Conservation (phyloP, 2,113 vertebrate genomes). For the Chaetodon trifascialis region DNA sequence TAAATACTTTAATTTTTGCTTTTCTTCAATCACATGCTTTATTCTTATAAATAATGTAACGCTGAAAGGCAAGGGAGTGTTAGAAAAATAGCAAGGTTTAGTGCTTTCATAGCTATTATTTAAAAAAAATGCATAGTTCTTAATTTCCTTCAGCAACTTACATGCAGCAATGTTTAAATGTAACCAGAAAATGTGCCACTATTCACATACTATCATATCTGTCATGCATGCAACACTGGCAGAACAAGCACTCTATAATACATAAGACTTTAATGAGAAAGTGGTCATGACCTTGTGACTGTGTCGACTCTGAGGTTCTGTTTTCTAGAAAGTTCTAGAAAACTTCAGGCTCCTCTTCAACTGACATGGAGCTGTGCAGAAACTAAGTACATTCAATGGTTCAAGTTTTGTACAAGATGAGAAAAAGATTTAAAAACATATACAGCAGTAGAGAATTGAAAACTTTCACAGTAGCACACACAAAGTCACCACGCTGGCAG, state of each 20-base stretch:
- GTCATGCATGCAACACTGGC: not conserved
- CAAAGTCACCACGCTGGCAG: not conserved
- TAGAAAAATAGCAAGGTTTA: not conserved
- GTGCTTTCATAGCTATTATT: not conserved
- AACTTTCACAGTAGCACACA: not conserved
- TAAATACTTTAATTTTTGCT: not conserved
- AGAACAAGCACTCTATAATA: not conserved
- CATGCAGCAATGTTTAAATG: not conserved
- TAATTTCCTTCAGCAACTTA: not conserved
- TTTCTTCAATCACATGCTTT: not conserved
- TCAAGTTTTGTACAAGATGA: not conserved
- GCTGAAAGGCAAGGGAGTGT: not conserved
- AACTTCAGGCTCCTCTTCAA: not conserved
- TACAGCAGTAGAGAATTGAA: not conserved
- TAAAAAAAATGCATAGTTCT: not conserved
- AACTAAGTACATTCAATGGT: not conserved
- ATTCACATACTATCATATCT: not conserved
- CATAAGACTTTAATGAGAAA: not conserved
- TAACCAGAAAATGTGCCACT: not conserved
- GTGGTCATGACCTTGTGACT: not conserved
- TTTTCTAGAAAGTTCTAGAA: not conserved
- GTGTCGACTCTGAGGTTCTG: not conserved
- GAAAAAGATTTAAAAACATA: not conserved
- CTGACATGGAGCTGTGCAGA: conserved; percentile 21
- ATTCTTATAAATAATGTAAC: not conserved